Conservation (phyloP, 1,140 invertebrate genomes). For the Hypsibius dujardini region DNA sequence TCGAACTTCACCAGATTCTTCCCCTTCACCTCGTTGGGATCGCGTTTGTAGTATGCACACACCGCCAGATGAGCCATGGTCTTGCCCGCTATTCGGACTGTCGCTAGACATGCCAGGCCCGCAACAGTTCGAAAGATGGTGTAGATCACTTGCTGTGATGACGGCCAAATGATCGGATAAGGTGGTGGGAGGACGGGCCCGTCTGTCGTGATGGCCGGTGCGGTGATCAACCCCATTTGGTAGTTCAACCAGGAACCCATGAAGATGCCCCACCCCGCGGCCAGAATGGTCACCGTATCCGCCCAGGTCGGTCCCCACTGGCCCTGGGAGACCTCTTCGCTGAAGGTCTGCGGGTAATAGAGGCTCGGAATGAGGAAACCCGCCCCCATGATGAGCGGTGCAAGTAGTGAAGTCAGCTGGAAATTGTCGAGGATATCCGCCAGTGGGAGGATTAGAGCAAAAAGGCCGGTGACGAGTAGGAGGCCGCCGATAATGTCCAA, state of each 20-base stretch:
- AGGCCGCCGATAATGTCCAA: constrained; percentile 61
- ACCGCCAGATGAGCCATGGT: constrained; percentile 46
- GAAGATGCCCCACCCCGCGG: constrained; percentile 42
- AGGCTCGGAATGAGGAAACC: constrained; percentile 47
- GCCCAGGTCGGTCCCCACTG: constrained; percentile 18
- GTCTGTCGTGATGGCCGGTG: constrained; percentile 19
- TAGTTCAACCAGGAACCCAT: constrained; percentile 66
- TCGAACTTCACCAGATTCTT: constrained; percentile 41
- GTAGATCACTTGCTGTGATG: constrained; percentile 45
- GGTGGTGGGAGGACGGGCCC: constrained; percentile 40
- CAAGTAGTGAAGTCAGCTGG: constrained; percentile 46
- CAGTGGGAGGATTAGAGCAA: constrained; percentile 51
- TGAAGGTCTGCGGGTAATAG: constrained; percentile 41
- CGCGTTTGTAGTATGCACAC: constrained; percentile 47
- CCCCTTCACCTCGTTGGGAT: constrained; percentile 35
- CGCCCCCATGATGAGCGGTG: constrained; percentile 44
- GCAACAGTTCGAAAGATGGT: constrained; percentile 48
- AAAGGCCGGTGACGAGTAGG: constrained; percentile 44
- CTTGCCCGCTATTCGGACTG: constrained; percentile 49
- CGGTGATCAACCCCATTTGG: constrained; percentile 46
- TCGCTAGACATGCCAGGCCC: constrained; percentile 51
- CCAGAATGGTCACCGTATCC: background rate
- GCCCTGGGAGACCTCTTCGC: constrained; percentile 13
- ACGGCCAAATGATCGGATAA: constrained; percentile 57
- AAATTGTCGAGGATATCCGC: constrained; percentile 53